A percentile compares a stretch with the other conserved stretches of the same genome.
These are phyloP conservation scores for Labrus mixtus DNA, from an alignment of 2,113 vertebrate genomes.

Conservation along the genomic window DNA sequence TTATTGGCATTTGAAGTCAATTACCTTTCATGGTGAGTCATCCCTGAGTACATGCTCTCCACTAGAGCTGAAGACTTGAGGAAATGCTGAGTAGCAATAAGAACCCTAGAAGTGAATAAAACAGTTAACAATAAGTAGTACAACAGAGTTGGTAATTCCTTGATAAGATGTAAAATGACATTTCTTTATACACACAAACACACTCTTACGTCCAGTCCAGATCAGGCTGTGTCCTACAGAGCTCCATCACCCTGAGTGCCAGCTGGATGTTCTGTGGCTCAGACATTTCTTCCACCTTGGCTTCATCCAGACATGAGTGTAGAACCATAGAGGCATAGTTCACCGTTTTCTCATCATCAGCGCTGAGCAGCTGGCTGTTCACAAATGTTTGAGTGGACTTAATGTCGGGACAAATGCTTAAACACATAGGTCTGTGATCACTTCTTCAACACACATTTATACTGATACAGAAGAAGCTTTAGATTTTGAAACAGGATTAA, in stretches of 20 bases:
- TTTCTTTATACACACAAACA: background rate
- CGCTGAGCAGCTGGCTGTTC: slow-evolving; percentile 84
- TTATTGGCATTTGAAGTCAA: background rate
- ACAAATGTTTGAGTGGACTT: slow-evolving; percentile 5
- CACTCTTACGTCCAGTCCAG: slow-evolving; percentile 92
- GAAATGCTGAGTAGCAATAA: slow-evolving; percentile 92
- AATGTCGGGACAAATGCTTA: background rate
- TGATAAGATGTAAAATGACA: background rate
- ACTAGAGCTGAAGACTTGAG: slow-evolving; percentile 89
- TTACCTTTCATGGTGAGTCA: slow-evolving; percentile 93
- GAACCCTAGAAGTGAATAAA: slow-evolving; percentile 81
- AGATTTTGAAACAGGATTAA: no score
- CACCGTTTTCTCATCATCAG: slow-evolving; percentile 87
- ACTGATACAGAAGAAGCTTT: no score
- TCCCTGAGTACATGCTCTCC: slow-evolving; percentile 87
- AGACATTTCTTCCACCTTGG: slow-evolving; percentile 84
- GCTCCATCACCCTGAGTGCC: slow-evolving; percentile 83
- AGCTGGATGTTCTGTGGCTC: slow-evolving; percentile 81
- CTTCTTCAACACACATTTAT: no score
- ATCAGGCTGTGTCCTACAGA: slow-evolving; percentile 86
- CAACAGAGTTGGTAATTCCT: background rate
- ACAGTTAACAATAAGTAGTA: background rate
- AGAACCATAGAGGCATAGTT: slow-evolving; percentile 91
- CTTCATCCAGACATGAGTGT: slow-evolving; percentile 89
- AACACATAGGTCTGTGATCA: background rate